Conservation (phyloP, 1,140 invertebrate genomes). For the Caenorhabditis brenneri region DNA sequence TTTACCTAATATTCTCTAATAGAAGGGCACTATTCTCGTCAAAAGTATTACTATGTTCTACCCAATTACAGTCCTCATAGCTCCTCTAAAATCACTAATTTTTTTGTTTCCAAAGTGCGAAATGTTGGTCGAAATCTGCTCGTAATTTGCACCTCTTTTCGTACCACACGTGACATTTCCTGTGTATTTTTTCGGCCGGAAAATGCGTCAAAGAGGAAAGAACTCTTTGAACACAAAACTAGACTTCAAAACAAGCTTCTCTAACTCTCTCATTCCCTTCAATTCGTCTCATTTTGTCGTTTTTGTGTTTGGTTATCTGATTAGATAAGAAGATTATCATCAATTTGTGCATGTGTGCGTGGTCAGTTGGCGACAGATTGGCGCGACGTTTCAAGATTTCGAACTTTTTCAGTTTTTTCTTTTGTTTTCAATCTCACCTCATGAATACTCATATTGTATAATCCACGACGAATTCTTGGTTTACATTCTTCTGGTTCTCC, state of each 20-base stretch:
- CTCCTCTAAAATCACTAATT: background rate
- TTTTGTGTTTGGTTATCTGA: constrained; percentile 7
- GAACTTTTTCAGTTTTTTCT: background rate
- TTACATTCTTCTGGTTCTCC: constrained; percentile 66
- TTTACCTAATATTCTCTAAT: too few relatives aligned
- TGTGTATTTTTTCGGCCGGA: background rate
- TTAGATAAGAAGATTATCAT: constrained; percentile 6
- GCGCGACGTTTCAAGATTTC: background rate
- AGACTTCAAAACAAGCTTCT: constrained; percentile 30
- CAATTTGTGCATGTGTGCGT: constrained; percentile 29
- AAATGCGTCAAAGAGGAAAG: background rate
- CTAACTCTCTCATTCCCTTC: background rate
- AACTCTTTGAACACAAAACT: constrained; percentile 32
- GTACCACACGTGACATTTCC: background rate
- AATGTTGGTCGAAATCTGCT: background rate
- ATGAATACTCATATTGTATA: constrained; percentile 69
- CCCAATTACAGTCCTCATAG: too few relatives aligned
- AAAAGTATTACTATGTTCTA: too few relatives aligned
- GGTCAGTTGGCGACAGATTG: constrained; percentile 7
- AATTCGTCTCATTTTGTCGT: background rate
- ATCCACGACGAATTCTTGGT: constrained; percentile 68
- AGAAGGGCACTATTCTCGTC: too few relatives aligned
- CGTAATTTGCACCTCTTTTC: background rate
- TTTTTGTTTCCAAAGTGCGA: background rate
- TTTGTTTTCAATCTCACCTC: constrained; percentile 41